These are phyloP conservation scores for Wiebesia pumilae DNA, from an alignment of 1,140 invertebrate species.

Conservation along the genomic window DNA sequence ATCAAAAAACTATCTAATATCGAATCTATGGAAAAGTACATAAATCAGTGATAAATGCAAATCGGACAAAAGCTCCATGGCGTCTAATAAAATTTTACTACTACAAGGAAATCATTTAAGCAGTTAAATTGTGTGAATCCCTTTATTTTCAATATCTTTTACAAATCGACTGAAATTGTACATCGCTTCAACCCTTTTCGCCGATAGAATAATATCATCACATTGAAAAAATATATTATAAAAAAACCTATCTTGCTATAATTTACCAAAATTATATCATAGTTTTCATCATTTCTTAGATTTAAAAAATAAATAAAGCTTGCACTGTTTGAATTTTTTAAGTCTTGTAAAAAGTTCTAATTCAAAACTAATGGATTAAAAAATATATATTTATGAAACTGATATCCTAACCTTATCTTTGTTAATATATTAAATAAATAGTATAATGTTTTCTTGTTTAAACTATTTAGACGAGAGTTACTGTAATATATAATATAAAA, in stretches of 20 bases:
- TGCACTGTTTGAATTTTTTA: too few relatives aligned
- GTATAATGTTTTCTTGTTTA: too few relatives aligned
- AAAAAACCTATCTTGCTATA: neutral
- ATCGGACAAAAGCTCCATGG: neutral
- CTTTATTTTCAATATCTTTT: neutral
- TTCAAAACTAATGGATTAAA: too few relatives aligned
- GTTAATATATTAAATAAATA: too few relatives aligned
- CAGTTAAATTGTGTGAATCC: neutral
- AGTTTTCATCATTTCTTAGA: too few relatives aligned
- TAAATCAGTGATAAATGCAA: neutral
- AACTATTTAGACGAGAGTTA: too few relatives aligned
- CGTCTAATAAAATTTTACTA: conserved; percentile 28
- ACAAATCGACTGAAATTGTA: neutral
- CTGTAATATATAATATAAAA: too few relatives aligned
- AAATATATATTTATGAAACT: too few relatives aligned
- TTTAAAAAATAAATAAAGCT: too few relatives aligned
- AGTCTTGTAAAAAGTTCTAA: too few relatives aligned
- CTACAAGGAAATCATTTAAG: conserved; percentile 13
- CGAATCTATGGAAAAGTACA: neutral
- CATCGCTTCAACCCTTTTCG: neutral
- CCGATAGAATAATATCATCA: neutral
- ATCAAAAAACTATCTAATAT: conserved; percentile 42
- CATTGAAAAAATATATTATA: neutral
- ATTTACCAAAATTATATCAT: neutral
- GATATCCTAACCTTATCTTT: too few relatives aligned